Percentiles rank a stretch among this genome's conserved stretches.
These are phyloP conservation scores for Drosophila subobscura DNA, from an alignment of 1,140 invertebrate genomes.

Conservation along the genomic window DNA sequence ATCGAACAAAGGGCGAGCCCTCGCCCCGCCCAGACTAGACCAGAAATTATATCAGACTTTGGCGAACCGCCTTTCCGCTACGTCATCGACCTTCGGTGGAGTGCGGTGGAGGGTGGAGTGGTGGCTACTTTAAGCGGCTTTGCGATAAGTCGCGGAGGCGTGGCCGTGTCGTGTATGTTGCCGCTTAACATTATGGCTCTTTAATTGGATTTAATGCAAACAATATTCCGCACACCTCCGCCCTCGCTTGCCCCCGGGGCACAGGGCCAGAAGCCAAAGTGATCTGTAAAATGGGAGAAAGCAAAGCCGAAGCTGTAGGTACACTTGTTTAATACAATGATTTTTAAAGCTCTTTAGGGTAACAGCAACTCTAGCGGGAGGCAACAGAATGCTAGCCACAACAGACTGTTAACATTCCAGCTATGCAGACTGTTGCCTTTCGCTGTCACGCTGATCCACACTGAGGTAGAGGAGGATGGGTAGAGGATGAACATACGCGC, in stretches of 20 bases:
- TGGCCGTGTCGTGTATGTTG: constrained; percentile 40
- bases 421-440: no score
- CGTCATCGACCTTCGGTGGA: constrained; percentile 63
- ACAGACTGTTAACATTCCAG: no score
- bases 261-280: constrained; percentile 23
- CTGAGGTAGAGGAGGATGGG: no score
- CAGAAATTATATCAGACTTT: constrained; percentile 36
- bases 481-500: no score
- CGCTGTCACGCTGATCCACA: no score
- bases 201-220: constrained; percentile 75
- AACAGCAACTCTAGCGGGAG: no score
- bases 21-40: no score
- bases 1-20: constrained; percentile 46
- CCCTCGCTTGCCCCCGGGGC: constrained; percentile 10
- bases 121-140: constrained; percentile 50
- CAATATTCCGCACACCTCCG: constrained; percentile 48
- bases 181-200: constrained; percentile 56
- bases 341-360: no score
- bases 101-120: neutral
- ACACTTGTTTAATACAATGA: no score
- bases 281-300: constrained; percentile 34
- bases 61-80: constrained; percentile 49
- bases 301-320: neutral
- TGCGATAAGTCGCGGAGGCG: constrained; percentile 48
- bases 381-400: no score